phyloP scores from a whole-genome alignment of 2,888 invertebrate species.

The Machimus rusticus region DNA sequence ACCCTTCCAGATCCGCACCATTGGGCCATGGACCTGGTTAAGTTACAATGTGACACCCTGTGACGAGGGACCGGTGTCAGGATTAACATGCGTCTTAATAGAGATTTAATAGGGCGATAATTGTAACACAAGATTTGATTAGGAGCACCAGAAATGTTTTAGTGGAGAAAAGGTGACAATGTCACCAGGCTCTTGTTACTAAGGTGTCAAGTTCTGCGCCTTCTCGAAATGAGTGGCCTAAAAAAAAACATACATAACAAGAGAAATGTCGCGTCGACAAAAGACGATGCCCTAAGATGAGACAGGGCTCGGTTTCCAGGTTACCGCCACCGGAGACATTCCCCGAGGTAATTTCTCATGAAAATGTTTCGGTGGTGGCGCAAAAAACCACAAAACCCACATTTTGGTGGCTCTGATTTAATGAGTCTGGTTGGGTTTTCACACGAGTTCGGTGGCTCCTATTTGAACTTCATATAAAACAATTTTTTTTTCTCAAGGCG shows the following conservation, averaged over 20 bases:
- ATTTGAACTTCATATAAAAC: neutral
- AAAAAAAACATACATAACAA: neutral
- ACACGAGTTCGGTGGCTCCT: neutral
- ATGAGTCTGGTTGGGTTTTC: neutral
- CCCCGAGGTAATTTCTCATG: conserved; percentile 1
- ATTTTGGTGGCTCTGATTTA: neutral
- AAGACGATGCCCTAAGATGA: neutral
- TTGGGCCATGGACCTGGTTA: conserved; percentile 9
- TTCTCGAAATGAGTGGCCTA: neutral
- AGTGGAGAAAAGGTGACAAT: conserved; percentile 1
- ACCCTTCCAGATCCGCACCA: neutral
- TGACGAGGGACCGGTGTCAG: conserved; percentile 25
- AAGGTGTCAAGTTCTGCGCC: conserved; percentile 32
- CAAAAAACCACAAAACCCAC: conserved; percentile 17
- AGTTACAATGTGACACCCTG: conserved; percentile 7
- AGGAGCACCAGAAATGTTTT: neutral
- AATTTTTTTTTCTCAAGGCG: neutral
- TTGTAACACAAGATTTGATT: conserved; percentile 38
- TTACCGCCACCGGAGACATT: neutral
- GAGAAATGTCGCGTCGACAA: neutral
- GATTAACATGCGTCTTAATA: conserved; percentile 31
- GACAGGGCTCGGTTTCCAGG: neutral
- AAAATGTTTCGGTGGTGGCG: neutral
- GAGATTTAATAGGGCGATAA: conserved; percentile 41
- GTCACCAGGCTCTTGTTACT: conserved; percentile 1